These are phyloP conservation scores for Xiphydria camelus DNA, from an alignment of 2,888 invertebrate species.

Conservation along the genomic window DNA sequence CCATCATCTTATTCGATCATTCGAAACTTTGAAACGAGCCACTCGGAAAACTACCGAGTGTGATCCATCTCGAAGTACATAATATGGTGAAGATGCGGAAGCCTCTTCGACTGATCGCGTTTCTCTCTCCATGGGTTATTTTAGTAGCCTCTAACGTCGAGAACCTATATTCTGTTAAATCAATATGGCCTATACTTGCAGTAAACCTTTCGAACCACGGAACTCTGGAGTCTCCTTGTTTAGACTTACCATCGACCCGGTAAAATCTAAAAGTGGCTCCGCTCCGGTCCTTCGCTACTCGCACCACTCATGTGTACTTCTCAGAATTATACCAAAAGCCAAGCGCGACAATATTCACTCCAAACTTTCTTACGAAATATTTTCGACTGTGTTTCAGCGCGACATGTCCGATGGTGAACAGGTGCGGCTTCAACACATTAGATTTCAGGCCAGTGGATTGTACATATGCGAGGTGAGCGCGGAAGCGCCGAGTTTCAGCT, in stretches of 20 bases:
- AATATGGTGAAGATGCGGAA: too few species aligned
- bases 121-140: too few species aligned
- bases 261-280: background rate
- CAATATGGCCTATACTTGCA: slow-evolving; percentile 1
- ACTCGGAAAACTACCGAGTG: too few species aligned
- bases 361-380: too few species aligned
- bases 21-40: too few species aligned
- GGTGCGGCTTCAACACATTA: slow-evolving; percentile 52
- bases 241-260: background rate
- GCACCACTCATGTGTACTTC: too few species aligned
- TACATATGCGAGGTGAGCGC: slow-evolving; percentile 62
- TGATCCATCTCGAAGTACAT: too few species aligned
- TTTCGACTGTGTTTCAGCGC: slow-evolving; percentile 53
- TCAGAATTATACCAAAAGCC: too few species aligned
- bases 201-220: background rate
- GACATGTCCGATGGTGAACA: slow-evolving; percentile 50
- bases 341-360: too few species aligned
- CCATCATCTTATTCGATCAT: too few species aligned
- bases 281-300: too few species aligned
- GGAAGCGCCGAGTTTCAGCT: slow-evolving; percentile 59
- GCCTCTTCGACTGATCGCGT: too few species aligned
- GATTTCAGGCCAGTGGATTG: slow-evolving; percentile 55
- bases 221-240: background rate
- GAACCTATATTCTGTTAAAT: slow-evolving; percentile 1
- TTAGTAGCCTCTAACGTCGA: background rate